Evolutionary conservation across 2,888 invertebrate species (phyloP), one percentile per base, ranked within the genome.

Genomic region (Bruchidius siliquastri): DNA sequence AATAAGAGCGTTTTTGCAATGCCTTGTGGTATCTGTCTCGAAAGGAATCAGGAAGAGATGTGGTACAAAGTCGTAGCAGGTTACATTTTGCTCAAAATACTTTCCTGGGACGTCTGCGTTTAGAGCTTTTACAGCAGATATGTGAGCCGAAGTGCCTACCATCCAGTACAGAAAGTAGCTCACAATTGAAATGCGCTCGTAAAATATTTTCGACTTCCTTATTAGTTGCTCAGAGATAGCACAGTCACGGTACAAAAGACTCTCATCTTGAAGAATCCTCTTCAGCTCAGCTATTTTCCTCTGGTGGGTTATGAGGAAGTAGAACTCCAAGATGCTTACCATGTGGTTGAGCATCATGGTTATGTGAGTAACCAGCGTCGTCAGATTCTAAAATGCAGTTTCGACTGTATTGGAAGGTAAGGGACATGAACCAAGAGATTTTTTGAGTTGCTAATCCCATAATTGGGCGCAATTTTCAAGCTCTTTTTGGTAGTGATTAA

Each of bases 41-140:
- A 72, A 72, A 49, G 72, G 72, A 68, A 72, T 72, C 21, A 21
- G n/a, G n/a, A 69, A 72, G 30, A 22, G 22, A 21, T 68, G 69
- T 2, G 32, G 69, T 22, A 72, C 69, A 21, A 72, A 69, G 20
- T 72, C 49, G 32, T 69, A 32, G n/a, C 72, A 72, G 10, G 68
- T 72, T 18, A 68, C 30, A 30, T 69, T 72, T 2, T 66, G 49
- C 21, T 72, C 32, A n/a, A 69, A 69, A n/a, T 68, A 32, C 8
- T 13, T 49, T 18, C 49, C 49, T 49, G 49, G 49, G 1, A 18
- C 49, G 49, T 49, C 13, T 13, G 49, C 49, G 49, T 49, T 49
- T 13, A 49, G 49, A 49, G 49, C 49, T 18, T 49, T 49, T 49
- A 49, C 6, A 49, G 49, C 49, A 3, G 49, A 49, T 13, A 49